Evolutionary conservation across 2,113 vertebrate genomes (phyloP).

Genomic region (Daphoenositta chrysoptera): DNA sequence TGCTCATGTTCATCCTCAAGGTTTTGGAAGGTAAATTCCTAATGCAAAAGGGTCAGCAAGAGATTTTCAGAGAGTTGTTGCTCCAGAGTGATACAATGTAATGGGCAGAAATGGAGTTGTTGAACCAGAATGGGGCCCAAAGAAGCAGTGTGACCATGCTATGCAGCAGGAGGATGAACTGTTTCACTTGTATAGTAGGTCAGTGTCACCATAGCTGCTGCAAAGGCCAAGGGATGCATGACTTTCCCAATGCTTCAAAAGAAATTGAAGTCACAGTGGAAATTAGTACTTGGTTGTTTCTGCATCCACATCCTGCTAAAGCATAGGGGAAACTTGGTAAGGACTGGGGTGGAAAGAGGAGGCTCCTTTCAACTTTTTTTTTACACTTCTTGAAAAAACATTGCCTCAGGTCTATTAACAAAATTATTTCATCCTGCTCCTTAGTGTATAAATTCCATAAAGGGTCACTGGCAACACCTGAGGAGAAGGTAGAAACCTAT

Average conservation of each 20-base stretch:
- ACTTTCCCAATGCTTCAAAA: background rate
- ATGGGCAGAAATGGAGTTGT: background rate
- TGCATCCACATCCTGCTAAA: background rate
- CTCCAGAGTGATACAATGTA: background rate
- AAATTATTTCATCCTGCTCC: background rate
- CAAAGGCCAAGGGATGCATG: background rate
- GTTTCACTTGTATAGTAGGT: background rate
- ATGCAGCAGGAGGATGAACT: background rate
- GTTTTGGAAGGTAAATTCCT: constrained; percentile 82
- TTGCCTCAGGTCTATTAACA: background rate
- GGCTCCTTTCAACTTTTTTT: background rate
- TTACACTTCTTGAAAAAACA: background rate
- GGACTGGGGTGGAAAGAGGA: background rate
- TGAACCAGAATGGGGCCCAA: background rate
- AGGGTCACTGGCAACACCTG: background rate
- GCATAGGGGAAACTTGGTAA: background rate
- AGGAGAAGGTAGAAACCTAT: constrained; percentile 68
- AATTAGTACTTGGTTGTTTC: background rate
- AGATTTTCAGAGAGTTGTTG: background rate
- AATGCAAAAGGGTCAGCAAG: background rate
- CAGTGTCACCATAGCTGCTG: background rate
- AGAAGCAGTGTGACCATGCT: background rate
- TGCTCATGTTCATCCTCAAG: constrained; percentile 85
- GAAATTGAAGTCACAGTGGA: background rate
- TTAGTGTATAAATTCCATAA: constrained; percentile 76